Percentiles rank a stretch among this genome's conserved stretches.
phyloP scores from a whole-genome alignment of 2,797 vertebrate genomes.

The Hydrolagus colliei region DNA sequence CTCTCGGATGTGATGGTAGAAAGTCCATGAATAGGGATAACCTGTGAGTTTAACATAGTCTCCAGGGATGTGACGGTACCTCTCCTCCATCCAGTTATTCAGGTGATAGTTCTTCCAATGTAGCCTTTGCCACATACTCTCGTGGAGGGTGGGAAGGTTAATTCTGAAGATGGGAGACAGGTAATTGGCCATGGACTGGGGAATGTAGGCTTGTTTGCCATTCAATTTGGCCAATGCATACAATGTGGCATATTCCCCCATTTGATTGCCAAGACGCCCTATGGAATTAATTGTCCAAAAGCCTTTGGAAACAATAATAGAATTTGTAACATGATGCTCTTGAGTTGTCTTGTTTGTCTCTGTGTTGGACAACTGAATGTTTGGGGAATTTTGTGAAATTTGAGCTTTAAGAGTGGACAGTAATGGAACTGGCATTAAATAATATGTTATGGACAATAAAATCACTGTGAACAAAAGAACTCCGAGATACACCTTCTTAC shows the following conservation, averaged over 20 bases:
- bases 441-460: too few relatives aligned
- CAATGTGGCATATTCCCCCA: slow-evolving; percentile 48
- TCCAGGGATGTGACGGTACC: slow-evolving; percentile 39
- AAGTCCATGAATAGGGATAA: slow-evolving; percentile 48
- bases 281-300: slow-evolving; percentile 44
- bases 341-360: not conserved
- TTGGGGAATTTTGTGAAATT: too few relatives aligned
- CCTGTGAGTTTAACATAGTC: slow-evolving; percentile 38
- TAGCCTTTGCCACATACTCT: rapidly evolving
- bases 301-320: slow-evolving; percentile 29
- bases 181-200: slow-evolving; percentile 32
- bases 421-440: too few relatives aligned
- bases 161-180: slow-evolving; percentile 44
- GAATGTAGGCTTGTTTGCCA: slow-evolving; percentile 41
- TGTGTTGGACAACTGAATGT: not conserved
- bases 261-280: slow-evolving; percentile 50
- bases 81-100: slow-evolving; percentile 48
- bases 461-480: too few relatives aligned
- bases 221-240: slow-evolving; percentile 46
- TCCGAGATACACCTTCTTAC: too few relatives aligned
- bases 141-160: slow-evolving; percentile 42
- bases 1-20: slow-evolving; percentile 43
- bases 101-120: slow-evolving; percentile 38
- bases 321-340: not conserved
- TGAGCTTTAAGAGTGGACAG: too few relatives aligned